phyloP scores from a whole-genome alignment of 2,888 invertebrate species.

The Dinocampus coccinellae region DNA sequence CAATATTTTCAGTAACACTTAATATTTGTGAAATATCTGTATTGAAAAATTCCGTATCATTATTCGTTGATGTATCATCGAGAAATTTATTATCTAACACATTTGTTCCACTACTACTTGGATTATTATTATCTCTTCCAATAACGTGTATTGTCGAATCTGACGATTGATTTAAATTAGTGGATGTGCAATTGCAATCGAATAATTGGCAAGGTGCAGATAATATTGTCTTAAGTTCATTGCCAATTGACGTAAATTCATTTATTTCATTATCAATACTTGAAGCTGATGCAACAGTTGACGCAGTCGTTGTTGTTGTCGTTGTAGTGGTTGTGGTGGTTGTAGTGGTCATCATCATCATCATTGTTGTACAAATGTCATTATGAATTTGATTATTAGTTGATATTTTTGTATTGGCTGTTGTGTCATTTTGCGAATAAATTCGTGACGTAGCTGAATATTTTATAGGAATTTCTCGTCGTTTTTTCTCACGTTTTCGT shows the following conservation, averaged over 20 bases:
- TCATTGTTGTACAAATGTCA: neutral
- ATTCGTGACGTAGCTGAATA: neutral
- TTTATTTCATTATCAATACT: neutral
- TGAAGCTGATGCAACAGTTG: neutral
- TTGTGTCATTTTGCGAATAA: neutral
- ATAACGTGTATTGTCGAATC: neutral
- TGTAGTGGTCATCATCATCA: too few species aligned
- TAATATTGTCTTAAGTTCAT: neutral
- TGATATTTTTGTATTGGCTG: conserved; percentile 1
- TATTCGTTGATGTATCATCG: neutral
- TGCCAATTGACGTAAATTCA: neutral
- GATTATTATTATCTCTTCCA: conserved; percentile 13
- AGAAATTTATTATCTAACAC: neutral
- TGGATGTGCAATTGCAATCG: neutral
- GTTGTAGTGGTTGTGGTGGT: neutral
- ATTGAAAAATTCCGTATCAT: conserved; percentile 50
- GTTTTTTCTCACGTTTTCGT: conserved; percentile 29
- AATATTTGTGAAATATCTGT: conserved; percentile 58
- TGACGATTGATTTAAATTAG: neutral
- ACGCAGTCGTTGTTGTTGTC: neutral
- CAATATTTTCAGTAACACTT: conserved; percentile 67
- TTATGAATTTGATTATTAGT: neutral
- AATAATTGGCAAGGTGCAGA: neutral
- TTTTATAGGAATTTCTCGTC: neutral
- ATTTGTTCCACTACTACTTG: conserved; percentile 11